Conservation (phyloP, 2,113 vertebrate genomes). For the Lucifuga dentata region DNA sequence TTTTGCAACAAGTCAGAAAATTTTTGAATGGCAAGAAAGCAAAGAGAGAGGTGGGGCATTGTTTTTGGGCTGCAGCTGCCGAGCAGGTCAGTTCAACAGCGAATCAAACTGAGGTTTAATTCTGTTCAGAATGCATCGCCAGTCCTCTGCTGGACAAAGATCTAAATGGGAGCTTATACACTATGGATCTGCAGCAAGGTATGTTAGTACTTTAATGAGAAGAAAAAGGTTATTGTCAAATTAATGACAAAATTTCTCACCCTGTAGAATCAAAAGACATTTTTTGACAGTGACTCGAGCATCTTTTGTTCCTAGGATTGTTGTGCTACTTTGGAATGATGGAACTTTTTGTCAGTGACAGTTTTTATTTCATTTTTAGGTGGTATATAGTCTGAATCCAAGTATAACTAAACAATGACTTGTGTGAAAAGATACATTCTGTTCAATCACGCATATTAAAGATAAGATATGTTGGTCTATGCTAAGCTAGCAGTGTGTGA, state of each 20-base stretch:
- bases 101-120: constrained; percentile 68
- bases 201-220: constrained; percentile 60
- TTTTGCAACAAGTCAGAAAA: constrained; percentile 81
- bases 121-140: constrained; percentile 75
- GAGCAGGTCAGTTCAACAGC: constrained; percentile 53
- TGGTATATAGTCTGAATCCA: constrained; percentile 3
- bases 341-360: neutral
- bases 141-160: constrained; percentile 53
- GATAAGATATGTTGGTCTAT: constrained; percentile 23
- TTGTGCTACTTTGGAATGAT: neutral
- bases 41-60: constrained; percentile 69
- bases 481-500: constrained; percentile 4
- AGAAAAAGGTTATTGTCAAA: neutral
- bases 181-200: constrained; percentile 79
- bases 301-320: neutral
- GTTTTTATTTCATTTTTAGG: constrained; percentile 6
- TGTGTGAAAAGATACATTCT: constrained; percentile 29
- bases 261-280: neutral
- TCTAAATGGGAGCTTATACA: constrained; percentile 80
- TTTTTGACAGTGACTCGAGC: neutral
- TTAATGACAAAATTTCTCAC: neutral
- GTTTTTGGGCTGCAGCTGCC: constrained; percentile 59
- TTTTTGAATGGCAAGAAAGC: constrained; percentile 81
- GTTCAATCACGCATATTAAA: constrained; percentile 17
- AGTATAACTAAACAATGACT: constrained; percentile 26